Evolutionary conservation across 2,797 vertebrate genomes (phyloP), one percentile per base, ranked within the genome.

Genomic region (Dromococcyx pavoninus): DNA sequence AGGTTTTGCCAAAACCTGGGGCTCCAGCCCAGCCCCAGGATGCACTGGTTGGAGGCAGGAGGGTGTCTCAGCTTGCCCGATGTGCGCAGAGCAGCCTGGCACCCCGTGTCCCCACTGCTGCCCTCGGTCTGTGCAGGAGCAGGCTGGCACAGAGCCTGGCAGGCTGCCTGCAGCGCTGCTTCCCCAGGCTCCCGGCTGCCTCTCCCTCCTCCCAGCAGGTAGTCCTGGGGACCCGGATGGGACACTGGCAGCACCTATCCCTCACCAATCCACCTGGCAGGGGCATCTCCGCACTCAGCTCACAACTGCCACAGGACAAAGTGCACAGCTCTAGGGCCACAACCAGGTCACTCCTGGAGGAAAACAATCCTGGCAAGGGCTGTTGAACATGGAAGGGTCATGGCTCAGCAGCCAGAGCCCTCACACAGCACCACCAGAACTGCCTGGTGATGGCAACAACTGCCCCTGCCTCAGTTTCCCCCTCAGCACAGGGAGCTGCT

Each of bases 371-470:
- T 0, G 1, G 27, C 23, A n/a, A 18, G 9, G 13, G 43, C 33
- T 17, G 7, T 15, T 76, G 30, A 46, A 58, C n/a, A 39, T 19
- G 41, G 35, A 62, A 78, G 50, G 30, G 80, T 39, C 2, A 0
- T 9, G 37, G 21, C 32, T 66, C 2, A 0, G 48, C 51, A 78
- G 44, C 6, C 43, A 58, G 44, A 69, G 33, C 44, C 69, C 21
- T 28, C 1, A 0, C 10, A 7, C 2, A 0, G 61, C 25, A 56
- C 56, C 27, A 25, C 64, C 1, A 0, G 44, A 41, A n/a, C n/a
- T 60, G 46, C 41, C 58, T 21, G 32, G 17, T 14, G 27, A 60
- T 24, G 17, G 27, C 37, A 72, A 27, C 35, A 35, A 13, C 35
- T 10, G 12, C 15, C 28, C 10, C 41, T 56, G 66, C 41, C 73